Evolutionary conservation across 2,888 invertebrate genomes (phyloP).

Genomic region (Agapetus fuscipes): DNA sequence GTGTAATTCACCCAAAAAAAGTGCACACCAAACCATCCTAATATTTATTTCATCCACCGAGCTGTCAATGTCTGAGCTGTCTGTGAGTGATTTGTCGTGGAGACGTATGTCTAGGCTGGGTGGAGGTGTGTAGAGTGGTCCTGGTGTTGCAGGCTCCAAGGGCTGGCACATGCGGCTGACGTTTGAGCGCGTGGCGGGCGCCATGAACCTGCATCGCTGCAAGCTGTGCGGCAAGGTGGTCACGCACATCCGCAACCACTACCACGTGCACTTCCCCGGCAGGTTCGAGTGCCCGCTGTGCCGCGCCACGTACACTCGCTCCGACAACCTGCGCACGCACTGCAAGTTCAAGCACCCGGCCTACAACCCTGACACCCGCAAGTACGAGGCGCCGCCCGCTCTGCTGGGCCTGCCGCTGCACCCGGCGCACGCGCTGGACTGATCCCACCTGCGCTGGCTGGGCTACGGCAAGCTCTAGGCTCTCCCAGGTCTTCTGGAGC

Average conservation of each 20-base stretch:
- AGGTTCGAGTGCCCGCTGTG: conserved; percentile 87
- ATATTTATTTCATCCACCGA: too few species aligned
- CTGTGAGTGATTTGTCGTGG: too few species aligned
- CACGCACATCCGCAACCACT: conserved; percentile 90
- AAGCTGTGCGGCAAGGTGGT: conserved; percentile 92
- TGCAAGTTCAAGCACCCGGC: conserved; percentile 89
- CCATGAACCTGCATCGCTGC: conserved; percentile 88
- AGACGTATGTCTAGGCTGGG: too few species aligned
- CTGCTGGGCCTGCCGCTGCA: conserved; percentile 33
- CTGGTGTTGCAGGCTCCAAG: conserved; percentile 81
- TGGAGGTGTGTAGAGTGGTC: conserved; percentile 31
- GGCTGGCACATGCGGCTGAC: conserved; percentile 93
- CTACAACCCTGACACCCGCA: conserved; percentile 78
- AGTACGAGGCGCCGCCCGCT: conserved; percentile 59
- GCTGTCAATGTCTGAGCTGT: too few species aligned
- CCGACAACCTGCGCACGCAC: conserved; percentile 86
- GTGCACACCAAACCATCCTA: too few species aligned
- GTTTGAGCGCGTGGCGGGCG: conserved; percentile 87
- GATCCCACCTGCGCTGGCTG: conserved; percentile 26
- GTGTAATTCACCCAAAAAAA: too few species aligned
- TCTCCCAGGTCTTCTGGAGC: conserved; percentile 18
- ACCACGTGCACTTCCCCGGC: conserved; percentile 89
- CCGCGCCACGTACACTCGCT: conserved; percentile 84
- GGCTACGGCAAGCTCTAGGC: conserved; percentile 22
- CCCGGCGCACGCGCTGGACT: conserved; percentile 30